Conservation (phyloP, 1,140 invertebrate species). For the Drosophila lini region DNA sequence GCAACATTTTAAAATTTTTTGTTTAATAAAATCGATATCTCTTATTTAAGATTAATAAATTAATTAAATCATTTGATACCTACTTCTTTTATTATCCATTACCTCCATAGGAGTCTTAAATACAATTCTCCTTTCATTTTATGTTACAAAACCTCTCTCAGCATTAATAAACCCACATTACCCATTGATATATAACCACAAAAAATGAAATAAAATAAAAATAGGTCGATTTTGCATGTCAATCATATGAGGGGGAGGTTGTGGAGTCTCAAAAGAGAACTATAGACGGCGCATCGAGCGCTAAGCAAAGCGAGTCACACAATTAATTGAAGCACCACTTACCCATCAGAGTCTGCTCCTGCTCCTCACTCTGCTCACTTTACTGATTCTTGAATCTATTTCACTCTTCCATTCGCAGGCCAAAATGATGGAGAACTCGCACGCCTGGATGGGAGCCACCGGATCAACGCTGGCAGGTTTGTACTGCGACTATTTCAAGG, state of each 20-base stretch:
- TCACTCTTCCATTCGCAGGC: constrained; percentile 87
- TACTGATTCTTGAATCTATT: constrained; percentile 17
- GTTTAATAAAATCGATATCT: no score
- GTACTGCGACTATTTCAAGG: constrained; percentile 77
- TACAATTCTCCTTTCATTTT: not conserved
- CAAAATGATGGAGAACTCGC: constrained; percentile 94
- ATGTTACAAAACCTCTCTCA: not conserved
- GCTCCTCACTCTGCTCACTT: not conserved
- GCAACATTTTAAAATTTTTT: no score
- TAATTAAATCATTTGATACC: no score
- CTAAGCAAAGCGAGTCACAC: constrained; percentile 66
- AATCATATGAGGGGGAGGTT: constrained; percentile 36
- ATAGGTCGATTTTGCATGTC: constrained; percentile 71
- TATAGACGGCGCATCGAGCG: constrained; percentile 54
- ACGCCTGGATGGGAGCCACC: constrained; percentile 93
- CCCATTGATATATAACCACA: not conserved
- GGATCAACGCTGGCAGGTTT: constrained; percentile 95
- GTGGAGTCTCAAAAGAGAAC: not conserved
- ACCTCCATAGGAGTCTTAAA: not conserved
- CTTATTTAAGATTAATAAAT: no score
- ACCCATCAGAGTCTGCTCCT: constrained; percentile 12
- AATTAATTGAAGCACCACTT: constrained; percentile 63
- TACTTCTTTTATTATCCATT: not conserved
- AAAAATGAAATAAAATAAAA: constrained; percentile 55
- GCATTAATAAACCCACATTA: not conserved